phyloP scores from a whole-genome alignment of 2,888 invertebrate genomes.

The Melieria picta region DNA sequence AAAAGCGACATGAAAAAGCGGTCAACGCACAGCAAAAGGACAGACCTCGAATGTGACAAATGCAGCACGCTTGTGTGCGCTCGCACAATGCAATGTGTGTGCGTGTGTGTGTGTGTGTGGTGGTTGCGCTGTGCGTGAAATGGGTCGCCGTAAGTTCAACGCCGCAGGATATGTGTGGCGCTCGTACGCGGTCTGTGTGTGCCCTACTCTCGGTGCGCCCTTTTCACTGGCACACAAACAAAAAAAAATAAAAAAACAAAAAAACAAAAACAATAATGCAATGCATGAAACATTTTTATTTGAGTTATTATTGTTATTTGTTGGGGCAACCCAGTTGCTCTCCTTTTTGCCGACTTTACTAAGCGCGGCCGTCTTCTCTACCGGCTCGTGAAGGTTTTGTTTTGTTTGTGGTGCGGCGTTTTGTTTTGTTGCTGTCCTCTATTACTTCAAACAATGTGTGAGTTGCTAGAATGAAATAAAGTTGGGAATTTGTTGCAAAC shows the following conservation, averaged over 20 bases:
- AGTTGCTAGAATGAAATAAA: too few species aligned
- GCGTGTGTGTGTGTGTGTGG: constrained; percentile 8
- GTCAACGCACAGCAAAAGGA: neutral
- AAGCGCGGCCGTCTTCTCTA: too few species aligned
- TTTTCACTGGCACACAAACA: neutral
- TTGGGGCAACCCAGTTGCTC: constrained; percentile 16
- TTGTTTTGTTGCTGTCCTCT: too few species aligned
- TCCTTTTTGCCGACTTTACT: too few species aligned
- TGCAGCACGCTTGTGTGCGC: neutral
- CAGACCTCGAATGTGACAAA: neutral
- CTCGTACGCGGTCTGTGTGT: too few species aligned
- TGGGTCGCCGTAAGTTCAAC: constrained; percentile 32
- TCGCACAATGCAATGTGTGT: neutral
- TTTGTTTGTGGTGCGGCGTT: too few species aligned
- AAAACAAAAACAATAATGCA: constrained; percentile 3
- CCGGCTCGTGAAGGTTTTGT: too few species aligned
- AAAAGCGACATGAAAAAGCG: too few species aligned
- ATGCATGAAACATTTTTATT: constrained; percentile 34
- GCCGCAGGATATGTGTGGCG: constrained; percentile 22
- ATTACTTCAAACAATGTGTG: too few species aligned
- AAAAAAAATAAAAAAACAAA: too few species aligned
- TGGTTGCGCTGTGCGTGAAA: constrained; percentile 9
- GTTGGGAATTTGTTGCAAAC: too few species aligned
- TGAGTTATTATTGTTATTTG: constrained; percentile 39
- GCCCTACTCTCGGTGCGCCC: too few species aligned